Evolutionary conservation across 2,113 vertebrate genomes (phyloP).

Genomic region (Protobothrops mucrosquamatus): DNA sequence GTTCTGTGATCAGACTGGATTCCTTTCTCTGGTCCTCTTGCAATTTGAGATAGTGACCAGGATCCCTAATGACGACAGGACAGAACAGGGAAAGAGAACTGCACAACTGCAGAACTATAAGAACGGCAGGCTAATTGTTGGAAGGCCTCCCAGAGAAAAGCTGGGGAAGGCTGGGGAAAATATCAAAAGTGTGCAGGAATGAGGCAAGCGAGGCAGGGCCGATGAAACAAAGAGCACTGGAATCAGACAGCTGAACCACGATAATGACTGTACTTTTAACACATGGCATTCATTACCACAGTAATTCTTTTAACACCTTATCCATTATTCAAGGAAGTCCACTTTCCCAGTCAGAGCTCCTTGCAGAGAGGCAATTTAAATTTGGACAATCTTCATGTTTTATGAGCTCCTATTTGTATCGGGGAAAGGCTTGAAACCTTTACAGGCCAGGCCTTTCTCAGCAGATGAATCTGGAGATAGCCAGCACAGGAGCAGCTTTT

Average conservation of each 20-base stretch:
- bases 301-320: conserved; percentile 36
- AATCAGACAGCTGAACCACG: conserved; percentile 6
- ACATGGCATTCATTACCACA: conserved; percentile 14
- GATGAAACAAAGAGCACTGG: conserved; percentile 17
- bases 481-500: neutral
- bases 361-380: conserved; percentile 24
- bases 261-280: conserved; percentile 19
- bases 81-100: neutral
- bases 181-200: conserved; percentile 15
- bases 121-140: conserved; percentile 22
- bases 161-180: neutral
- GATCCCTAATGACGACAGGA: neutral
- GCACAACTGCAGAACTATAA: conserved; percentile 22
- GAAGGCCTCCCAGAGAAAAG: conserved; percentile 11
- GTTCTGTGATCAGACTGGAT: conserved; percentile 3
- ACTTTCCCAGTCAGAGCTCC: conserved; percentile 6
- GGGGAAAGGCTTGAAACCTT: conserved; percentile 29
- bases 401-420: conserved; percentile 22
- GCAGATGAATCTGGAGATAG: conserved; percentile 43
- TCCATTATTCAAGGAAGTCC: conserved; percentile 19
- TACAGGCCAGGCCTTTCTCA: neutral
- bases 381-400: conserved; percentile 31
- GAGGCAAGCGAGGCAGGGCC: neutral
- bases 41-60: neutral
- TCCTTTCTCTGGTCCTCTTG: no score